Conservation (phyloP, 2,888 invertebrate species). For the Cerceris ruficornis region DNA sequence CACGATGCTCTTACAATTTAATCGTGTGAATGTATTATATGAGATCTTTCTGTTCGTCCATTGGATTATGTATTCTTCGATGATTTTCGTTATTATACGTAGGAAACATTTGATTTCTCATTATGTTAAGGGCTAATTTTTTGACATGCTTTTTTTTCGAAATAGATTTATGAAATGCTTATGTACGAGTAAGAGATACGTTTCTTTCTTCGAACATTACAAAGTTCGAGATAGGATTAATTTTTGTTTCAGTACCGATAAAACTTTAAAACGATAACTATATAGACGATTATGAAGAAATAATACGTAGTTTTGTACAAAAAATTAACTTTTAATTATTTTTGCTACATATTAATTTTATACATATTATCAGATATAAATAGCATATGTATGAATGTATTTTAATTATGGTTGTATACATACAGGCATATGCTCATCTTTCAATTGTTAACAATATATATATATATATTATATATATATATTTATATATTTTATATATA, state of each 20-base stretch:
- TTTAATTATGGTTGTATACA: constrained; percentile 57
- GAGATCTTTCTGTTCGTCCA: constrained; percentile 14
- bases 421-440: constrained; percentile 47
- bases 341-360: constrained; percentile 59
- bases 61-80: constrained; percentile 6
- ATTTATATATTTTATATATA: constrained; percentile 15
- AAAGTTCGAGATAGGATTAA: constrained; percentile 40
- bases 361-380: constrained; percentile 50
- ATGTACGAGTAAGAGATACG: constrained; percentile 41
- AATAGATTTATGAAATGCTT: constrained; percentile 38
- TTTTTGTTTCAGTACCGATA: constrained; percentile 32
- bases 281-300: constrained; percentile 43
- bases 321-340: constrained; percentile 68
- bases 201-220: constrained; percentile 34
- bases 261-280: constrained; percentile 29
- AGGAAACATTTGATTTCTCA: constrained; percentile 16
- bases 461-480: constrained; percentile 50
- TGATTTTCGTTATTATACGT: background rate
- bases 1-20: constrained; percentile 35
- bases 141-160: constrained; percentile 26
- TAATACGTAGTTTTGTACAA: constrained; percentile 63
- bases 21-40: constrained; percentile 20
- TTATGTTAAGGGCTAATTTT: constrained; percentile 25
- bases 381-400: constrained; percentile 57
- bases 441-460: constrained; percentile 56